Evolutionary conservation across 37 sponge, comb jelly and placozoan species (phyloP).

Genomic region (Tethya wilhelma): DNA sequence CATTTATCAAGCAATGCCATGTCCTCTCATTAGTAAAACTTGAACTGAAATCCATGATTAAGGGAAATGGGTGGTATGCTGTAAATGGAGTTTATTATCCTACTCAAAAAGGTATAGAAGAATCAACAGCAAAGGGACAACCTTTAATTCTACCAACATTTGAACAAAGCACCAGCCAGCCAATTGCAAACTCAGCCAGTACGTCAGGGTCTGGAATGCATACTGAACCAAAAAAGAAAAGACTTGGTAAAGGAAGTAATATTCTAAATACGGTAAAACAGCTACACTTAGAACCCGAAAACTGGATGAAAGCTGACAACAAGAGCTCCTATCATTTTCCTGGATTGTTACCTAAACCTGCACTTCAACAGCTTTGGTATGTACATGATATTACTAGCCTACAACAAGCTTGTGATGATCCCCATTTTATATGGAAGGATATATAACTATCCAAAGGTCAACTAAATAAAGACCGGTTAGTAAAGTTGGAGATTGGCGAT

Average conservation of each 20-base stretch:
- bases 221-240: no score
- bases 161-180: no score
- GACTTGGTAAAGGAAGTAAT: conserved; percentile 9
- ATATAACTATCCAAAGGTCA: conserved; percentile 4
- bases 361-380: neutral
- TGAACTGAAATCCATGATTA: no score
- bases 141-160: no score
- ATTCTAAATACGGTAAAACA: neutral
- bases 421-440: neutral
- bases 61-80: no score
- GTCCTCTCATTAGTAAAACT: no score
- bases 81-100: no score
- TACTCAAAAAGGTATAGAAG: no score
- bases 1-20: no score
- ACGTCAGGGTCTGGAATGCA: no score
- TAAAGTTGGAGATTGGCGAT: neutral
- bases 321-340: conserved; percentile 13
- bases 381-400: neutral
- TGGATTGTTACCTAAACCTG: conserved; percentile 5
- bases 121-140: no score
- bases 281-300: neutral
- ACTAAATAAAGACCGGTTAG: neutral
- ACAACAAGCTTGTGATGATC: neutral
- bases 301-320: neutral
- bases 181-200: no score